phyloP scores from a whole-genome alignment of 2,113 vertebrate genomes.

The Stegastes partitus region DNA sequence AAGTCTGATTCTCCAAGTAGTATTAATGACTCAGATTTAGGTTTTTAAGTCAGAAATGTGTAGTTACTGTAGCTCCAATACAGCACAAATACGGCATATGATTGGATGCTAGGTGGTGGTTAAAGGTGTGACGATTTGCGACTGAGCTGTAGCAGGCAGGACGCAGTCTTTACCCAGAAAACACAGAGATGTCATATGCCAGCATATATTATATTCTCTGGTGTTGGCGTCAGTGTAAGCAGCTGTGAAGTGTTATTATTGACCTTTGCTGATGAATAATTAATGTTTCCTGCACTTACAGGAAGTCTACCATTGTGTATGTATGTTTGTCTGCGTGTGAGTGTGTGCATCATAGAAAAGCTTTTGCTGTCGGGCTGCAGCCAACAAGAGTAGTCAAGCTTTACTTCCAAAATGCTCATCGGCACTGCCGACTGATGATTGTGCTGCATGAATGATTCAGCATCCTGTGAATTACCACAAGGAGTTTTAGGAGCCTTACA shows the following conservation, averaged over 20 bases:
- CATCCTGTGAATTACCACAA: constrained; percentile 36
- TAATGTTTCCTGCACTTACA: constrained; percentile 39
- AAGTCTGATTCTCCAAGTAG: neutral
- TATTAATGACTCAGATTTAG: neutral
- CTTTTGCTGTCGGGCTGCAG: constrained; percentile 17
- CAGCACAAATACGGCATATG: no score
- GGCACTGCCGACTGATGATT: constrained; percentile 26
- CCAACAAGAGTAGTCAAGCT: neutral
- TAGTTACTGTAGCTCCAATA: neutral
- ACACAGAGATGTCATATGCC: neutral
- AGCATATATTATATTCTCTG: constrained; percentile 9
- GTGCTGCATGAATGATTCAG: constrained; percentile 65
- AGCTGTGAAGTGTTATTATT: constrained; percentile 37
- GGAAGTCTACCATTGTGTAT: constrained; percentile 13
- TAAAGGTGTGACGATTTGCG: neutral
- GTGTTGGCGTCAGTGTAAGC: neutral
- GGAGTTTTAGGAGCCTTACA: neutral
- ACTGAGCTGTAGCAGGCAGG: neutral
- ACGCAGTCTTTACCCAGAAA: neutral
- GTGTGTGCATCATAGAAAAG: neutral
- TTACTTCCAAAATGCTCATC: constrained; percentile 28
- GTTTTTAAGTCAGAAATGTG: neutral
- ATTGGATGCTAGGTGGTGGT: neutral
- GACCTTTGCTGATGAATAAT: constrained; percentile 63
- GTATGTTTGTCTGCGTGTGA: constrained; percentile 1